Evolutionary conservation across 2,888 invertebrate genomes (phyloP), one percentile per base, ranked within the genome.

Genomic region (Elegia similella): DNA sequence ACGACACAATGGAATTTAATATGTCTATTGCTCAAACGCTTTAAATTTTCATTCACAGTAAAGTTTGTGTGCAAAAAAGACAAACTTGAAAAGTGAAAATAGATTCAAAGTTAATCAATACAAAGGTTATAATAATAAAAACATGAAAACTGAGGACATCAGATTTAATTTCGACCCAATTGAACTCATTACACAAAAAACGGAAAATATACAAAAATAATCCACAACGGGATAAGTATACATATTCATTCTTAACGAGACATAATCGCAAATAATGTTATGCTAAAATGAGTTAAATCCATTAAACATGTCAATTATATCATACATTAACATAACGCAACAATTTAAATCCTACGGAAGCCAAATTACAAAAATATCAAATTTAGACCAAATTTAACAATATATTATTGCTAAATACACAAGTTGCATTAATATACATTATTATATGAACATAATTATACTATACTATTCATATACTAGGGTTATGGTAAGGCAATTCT

Each of bases 81-180:
- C n/a, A n/a, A n/a, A n/a, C n/a, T n/a, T 5, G 23, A 23, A 23
- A 23, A 23, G 23, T 23, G 23, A 5, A 3, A 23, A 23, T 23
- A 23, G 23, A 23, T 23, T 5, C 23, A n/a, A n/a, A n/a, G n/a
- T n/a, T n/a, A n/a, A n/a, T n/a, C n/a, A n/a, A n/a, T n/a, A 23
- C 23, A 23, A 3, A 23, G 23, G 23, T 5, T 23, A 23, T 23
- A 23, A 23, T 23, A 58, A 59, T 16, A 56, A 56, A 63, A 55
- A 59, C 23, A 57, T 46, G 43, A 29, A 2, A 34, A 5, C 43
- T 60, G 30, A 42, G 58, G 59, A 83, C 88, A 87, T 82, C 88
- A 88, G 87, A 84, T 86, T 88, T 88, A 82, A 88, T 88, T 78
- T 82, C 72, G 80, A 86, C 78, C 84, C 78, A 75, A 75, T 79